Percentiles rank a stretch among this genome's conserved stretches.
These are phyloP conservation scores for Neogale vison DNA, from an alignment of 2,113 vertebrate genomes.

Conservation along the genomic window DNA sequence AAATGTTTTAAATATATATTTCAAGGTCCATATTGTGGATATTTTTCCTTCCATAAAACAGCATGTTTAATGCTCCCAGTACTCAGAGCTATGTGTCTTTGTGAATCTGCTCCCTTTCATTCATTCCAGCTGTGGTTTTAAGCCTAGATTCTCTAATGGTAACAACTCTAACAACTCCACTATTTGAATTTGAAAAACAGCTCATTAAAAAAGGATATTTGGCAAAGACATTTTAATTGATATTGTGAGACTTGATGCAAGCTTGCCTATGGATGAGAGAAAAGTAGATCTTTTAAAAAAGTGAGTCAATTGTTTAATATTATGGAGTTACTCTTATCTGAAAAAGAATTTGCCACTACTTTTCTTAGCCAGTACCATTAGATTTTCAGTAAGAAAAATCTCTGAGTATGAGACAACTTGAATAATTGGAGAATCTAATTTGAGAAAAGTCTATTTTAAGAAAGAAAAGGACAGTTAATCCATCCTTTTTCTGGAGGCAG, in stretches of 20 bases:
- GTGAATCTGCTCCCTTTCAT: not conserved
- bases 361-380: not conserved
- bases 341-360: not conserved
- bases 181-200: not conserved
- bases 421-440: not conserved
- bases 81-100: not conserved
- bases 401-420: not conserved
- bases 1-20: slow-evolving; percentile 17
- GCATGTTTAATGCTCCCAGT: not conserved
- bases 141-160: not conserved
- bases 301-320: not conserved
- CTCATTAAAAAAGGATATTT: not conserved
- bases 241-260: not conserved
- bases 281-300: not conserved
- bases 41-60: not conserved
- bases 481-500: not conserved
- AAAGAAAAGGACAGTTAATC: not conserved
- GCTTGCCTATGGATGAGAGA: not conserved
- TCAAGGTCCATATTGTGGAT: not conserved
- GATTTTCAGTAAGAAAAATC: not conserved
- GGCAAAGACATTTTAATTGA: slow-evolving; percentile 17
- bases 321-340: not conserved
- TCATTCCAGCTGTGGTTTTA: not conserved
- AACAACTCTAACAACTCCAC: not conserved
- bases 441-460: not conserved